Conservation (phyloP, 2,888 invertebrate species). For the Erpobdella octoculata region DNA sequence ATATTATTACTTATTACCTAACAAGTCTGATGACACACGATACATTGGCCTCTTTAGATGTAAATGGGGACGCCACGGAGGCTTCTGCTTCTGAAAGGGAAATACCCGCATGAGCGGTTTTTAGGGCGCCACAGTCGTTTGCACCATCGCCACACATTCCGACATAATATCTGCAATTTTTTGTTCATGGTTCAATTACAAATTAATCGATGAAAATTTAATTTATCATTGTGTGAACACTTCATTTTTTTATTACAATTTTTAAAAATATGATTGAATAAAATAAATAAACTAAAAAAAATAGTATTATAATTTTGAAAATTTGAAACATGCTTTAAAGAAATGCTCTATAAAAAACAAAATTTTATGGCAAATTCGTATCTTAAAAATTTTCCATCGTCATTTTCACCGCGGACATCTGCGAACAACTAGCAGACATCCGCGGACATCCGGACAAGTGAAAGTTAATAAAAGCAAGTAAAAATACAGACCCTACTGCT, state of each 20-base stretch:
- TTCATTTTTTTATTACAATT: neutral
- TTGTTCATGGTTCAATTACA: neutral
- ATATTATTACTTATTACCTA: constrained; percentile 70
- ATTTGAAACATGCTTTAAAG: no score
- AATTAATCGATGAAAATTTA: constrained; percentile 36
- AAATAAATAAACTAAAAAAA: no score
- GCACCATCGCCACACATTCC: constrained; percentile 97
- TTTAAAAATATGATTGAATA: neutral
- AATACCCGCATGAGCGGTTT: constrained; percentile 74
- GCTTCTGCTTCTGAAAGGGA: constrained; percentile 58
- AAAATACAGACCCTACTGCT: constrained; percentile 64
- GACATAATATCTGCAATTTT: constrained; percentile 54
- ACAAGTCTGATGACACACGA: constrained; percentile 49
- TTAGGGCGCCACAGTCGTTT: constrained; percentile 88
- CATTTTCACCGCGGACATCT: no score
- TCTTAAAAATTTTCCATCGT: no score
- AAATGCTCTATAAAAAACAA: no score
- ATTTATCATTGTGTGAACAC: neutral
- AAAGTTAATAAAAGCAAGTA: no score
- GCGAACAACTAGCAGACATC: no score
- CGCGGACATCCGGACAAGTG: no score
- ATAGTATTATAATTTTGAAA: neutral
- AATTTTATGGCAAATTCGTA: no score
- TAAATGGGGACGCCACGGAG: constrained; percentile 59
- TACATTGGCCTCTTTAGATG: constrained; percentile 53